Conservation (phyloP, 92 coral and sea anemone species). For the Zoanthus solanderi region DNA sequence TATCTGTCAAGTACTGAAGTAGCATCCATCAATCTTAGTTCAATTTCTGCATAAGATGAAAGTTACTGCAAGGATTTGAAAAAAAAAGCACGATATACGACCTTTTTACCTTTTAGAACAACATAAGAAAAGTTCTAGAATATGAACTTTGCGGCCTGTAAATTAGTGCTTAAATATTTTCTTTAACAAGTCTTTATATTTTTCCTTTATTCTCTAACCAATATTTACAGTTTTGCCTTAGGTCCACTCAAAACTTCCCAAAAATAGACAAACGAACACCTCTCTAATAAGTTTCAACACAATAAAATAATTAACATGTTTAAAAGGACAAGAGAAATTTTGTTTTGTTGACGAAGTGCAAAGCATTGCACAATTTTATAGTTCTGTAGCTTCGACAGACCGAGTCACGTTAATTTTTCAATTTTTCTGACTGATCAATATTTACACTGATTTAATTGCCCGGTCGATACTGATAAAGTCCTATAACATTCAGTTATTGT, state of each 20-base stretch:
- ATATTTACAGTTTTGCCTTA: conserved; percentile 4
- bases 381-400: neutral
- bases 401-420: conserved; percentile 31
- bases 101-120: neutral
- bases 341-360: neutral
- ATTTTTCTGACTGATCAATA: neutral
- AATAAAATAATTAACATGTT: neutral
- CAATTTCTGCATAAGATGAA: neutral
- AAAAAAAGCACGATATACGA: too few species aligned
- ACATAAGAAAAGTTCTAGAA: neutral
- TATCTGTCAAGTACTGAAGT: neutral
- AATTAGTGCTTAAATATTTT: neutral
- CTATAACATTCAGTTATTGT: neutral
- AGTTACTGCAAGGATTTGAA: neutral
- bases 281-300: neutral
- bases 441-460: conserved; percentile 21
- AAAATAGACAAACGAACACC: neutral
- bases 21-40: neutral
- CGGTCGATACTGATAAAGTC: conserved; percentile 7
- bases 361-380: neutral
- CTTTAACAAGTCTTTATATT: neutral
- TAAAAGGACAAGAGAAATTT: neutral
- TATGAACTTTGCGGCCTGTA: neutral
- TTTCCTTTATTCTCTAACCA: neutral
- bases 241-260: neutral